Base-by-base conservation (phyloP, 2,113 vertebrate genomes). In the Anoura caudifer region DNA sequence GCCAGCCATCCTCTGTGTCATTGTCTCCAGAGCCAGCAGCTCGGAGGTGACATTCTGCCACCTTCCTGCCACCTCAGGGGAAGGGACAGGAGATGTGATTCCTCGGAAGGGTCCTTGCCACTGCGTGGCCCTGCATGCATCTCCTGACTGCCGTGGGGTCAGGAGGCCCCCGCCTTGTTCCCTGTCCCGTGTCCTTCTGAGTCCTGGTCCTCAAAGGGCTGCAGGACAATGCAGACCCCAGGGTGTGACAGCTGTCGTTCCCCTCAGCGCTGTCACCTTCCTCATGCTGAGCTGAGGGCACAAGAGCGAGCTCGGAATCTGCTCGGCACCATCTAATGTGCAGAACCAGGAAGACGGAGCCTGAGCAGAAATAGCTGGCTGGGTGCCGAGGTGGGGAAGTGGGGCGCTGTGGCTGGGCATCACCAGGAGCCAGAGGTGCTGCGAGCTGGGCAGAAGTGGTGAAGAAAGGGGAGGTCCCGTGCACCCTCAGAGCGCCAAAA, bases 71-170 rank as follows among this genome's bases (percentile, higher is more conserved):
- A 8, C 17, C 69, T 31, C 52, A 43, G 31, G 11, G 4, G 69
- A 70, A 50, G 38, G 13, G 26, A 13, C 11, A 20, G 16, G 4
- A n/a, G 17, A 26, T 1, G 61, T 26, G 43, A n/a, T n/a, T 20
- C 16, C 11, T 1, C 4, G 5, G 72, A 56, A 56, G 17, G 38
- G 38, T 19, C 45, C n/a, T 12, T 0, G 0, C 0, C 1, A 24
- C 36, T 7, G 10, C 45, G 52, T 0, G 17, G 50, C 86, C 0
- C 0, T 16, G 67, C 22, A 14, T 0, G 0, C 0, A 4, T 28
- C 56, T 54, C 45, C 59, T 9, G 82, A 47, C 26, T 19, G 28
- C 43, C 5, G 79, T 4, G 28, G 54, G 77, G 36, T 26, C 7
- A 1, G 1, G 20, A 6, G 45, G n/a, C 15, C 69, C 50, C 76